Conservation (phyloP, 2,113 vertebrate genomes). For the Formicarius rufipectus region DNA sequence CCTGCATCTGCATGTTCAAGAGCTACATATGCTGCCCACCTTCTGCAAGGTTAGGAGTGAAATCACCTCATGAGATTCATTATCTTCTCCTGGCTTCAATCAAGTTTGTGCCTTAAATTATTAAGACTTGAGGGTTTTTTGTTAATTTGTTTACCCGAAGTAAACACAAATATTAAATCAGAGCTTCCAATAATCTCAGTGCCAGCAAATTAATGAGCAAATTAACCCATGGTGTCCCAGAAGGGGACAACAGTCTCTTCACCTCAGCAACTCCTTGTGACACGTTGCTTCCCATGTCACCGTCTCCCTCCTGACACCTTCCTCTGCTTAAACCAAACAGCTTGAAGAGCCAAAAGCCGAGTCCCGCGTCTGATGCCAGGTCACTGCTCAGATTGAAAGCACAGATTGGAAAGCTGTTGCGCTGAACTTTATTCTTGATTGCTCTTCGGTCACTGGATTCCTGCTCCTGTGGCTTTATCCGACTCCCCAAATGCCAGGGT, state of each 20-base stretch:
- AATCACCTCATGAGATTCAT: background rate
- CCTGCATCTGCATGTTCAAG: background rate
- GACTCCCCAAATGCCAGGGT: slow-evolving; percentile 48
- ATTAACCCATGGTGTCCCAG: background rate
- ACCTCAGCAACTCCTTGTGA: background rate
- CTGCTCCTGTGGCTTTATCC: slow-evolving; percentile 17
- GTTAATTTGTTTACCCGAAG: slow-evolving; percentile 26
- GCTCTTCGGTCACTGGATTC: slow-evolving; percentile 63
- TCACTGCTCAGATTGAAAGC: slow-evolving; percentile 1
- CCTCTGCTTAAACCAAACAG: background rate
- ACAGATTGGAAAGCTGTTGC: accelerated
- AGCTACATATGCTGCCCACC: background rate
- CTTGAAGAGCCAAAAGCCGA: background rate
- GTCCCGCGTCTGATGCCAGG: background rate
- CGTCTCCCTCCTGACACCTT: background rate
- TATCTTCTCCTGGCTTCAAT: background rate
- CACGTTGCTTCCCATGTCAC: accelerated
- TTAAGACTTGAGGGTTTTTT: background rate
- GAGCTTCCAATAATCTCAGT: background rate
- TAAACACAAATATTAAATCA: slow-evolving; percentile 54
- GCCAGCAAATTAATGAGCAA: slow-evolving; percentile 20
- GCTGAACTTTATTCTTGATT: slow-evolving; percentile 47
- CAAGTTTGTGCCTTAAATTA: background rate
- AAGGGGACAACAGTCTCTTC: background rate
- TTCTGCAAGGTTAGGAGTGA: background rate